Percentiles rank a stretch among this genome's conserved stretches.
Conservation (phyloP, 1,140 invertebrate species). For the Probaryconus sp. region DNA sequence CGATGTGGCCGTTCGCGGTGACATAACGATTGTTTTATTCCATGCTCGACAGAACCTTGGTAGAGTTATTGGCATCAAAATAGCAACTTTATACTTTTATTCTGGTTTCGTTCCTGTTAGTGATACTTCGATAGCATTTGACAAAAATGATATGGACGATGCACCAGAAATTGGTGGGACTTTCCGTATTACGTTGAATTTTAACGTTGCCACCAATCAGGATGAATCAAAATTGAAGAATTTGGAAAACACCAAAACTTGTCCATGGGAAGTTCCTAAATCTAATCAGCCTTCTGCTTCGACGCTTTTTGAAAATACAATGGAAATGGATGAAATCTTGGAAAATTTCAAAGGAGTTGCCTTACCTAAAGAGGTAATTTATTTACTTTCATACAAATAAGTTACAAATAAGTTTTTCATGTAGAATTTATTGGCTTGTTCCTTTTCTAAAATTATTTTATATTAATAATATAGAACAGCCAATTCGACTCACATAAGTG, state of each 20-base stretch:
- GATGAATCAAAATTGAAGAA: constrained; percentile 74
- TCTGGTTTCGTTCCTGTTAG: constrained; percentile 89
- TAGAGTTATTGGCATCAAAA: constrained; percentile 90
- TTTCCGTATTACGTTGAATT: constrained; percentile 85
- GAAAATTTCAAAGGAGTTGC: constrained; percentile 83
- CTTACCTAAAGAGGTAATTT: constrained; percentile 50
- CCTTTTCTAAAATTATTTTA: too few relatives aligned
- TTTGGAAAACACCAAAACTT: constrained; percentile 71
- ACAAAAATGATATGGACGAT: constrained; percentile 86
- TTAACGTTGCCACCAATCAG: constrained; percentile 84
- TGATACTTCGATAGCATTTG: constrained; percentile 86
- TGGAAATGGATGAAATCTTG: constrained; percentile 90
- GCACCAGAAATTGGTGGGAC: constrained; percentile 88
- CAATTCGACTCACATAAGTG: too few relatives aligned
- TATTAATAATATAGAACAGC: too few relatives aligned
- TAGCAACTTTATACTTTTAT: constrained; percentile 92
- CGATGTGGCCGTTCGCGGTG: constrained; percentile 86
- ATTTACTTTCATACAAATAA: too few relatives aligned
- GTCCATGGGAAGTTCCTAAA: constrained; percentile 86
- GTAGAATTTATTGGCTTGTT: too few relatives aligned
- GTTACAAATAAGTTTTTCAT: too few relatives aligned
- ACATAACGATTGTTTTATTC: constrained; percentile 88
- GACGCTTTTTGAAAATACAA: constrained; percentile 86
- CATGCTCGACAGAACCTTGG: constrained; percentile 79
- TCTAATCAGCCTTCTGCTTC: constrained; percentile 74